Percentiles rank a stretch among this genome's conserved stretches.
Conservation (phyloP, 2,888 invertebrate genomes). For the Tricholauxania praeusta region DNA sequence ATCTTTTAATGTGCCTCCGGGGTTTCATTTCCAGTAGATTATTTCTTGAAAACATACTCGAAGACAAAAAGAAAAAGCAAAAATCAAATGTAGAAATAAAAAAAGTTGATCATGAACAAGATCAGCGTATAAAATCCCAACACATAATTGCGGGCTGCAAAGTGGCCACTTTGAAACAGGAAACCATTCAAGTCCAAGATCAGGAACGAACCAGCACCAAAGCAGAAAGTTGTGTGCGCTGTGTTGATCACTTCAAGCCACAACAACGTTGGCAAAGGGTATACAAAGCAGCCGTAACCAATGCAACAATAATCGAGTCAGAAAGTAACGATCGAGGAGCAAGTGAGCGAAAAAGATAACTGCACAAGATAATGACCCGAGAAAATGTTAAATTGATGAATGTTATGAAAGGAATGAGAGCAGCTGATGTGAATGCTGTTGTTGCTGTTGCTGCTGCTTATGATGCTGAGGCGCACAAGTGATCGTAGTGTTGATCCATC, state of each 20-base stretch:
- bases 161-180: slow-evolving; percentile 31
- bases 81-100: too few species aligned
- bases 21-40: too few species aligned
- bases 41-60: too few species aligned
- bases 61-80: too few species aligned
- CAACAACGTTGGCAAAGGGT: background rate
- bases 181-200: slow-evolving; percentile 22
- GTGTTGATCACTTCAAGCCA: slow-evolving; percentile 30
- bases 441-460: background rate
- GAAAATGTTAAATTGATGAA: slow-evolving; percentile 35
- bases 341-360: slow-evolving; percentile 4
- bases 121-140: background rate
- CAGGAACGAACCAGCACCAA: background rate
- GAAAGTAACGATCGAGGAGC: background rate
- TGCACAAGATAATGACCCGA: slow-evolving; percentile 27
- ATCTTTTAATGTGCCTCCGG: too few species aligned
- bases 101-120: background rate
- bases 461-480: background rate
- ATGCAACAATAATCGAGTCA: background rate
- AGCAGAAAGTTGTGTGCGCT: background rate
- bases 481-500: too few species aligned
- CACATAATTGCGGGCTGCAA: slow-evolving; percentile 21
- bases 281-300: background rate
- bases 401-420: slow-evolving; percentile 27
- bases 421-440: background rate